Percentiles rank a stretch among this genome's conserved stretches.
Conservation (phyloP, 2,888 invertebrate species). For the Adela reaumurella region DNA sequence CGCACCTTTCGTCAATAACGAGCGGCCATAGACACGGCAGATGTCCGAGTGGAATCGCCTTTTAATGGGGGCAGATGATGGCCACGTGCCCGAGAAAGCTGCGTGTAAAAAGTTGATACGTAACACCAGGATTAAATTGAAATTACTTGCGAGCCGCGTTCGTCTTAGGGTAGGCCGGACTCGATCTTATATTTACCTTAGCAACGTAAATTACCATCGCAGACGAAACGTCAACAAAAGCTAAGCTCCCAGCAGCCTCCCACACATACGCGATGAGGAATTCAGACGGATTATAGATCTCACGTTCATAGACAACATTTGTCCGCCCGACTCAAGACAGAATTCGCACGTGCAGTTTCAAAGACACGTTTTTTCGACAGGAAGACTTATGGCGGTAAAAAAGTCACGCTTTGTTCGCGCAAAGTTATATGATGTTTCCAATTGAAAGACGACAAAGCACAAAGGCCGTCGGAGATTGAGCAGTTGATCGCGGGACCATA, state of each 20-base stretch:
- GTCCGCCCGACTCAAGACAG: background rate
- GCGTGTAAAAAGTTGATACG: background rate
- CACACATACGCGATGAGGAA: background rate
- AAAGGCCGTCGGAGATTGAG: background rate
- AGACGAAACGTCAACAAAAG: background rate
- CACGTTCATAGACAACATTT: background rate
- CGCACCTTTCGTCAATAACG: background rate
- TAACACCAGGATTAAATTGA: background rate
- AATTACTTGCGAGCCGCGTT: background rate
- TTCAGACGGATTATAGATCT: background rate
- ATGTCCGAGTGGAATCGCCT: background rate
- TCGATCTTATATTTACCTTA: background rate
- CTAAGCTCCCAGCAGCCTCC: background rate
- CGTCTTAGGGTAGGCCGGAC: background rate
- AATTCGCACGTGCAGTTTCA: background rate
- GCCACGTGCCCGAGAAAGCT: background rate
- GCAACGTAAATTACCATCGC: too few relatives aligned
- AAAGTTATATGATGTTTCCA: background rate
- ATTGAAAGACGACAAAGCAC: background rate
- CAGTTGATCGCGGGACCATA: background rate
- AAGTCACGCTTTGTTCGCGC: background rate
- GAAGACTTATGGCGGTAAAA: background rate
- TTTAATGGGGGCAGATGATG: background rate
- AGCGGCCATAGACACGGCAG: background rate
- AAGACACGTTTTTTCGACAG: background rate